Conservation (phyloP, 2,888 invertebrate genomes). For the Selenia dentaria region DNA sequence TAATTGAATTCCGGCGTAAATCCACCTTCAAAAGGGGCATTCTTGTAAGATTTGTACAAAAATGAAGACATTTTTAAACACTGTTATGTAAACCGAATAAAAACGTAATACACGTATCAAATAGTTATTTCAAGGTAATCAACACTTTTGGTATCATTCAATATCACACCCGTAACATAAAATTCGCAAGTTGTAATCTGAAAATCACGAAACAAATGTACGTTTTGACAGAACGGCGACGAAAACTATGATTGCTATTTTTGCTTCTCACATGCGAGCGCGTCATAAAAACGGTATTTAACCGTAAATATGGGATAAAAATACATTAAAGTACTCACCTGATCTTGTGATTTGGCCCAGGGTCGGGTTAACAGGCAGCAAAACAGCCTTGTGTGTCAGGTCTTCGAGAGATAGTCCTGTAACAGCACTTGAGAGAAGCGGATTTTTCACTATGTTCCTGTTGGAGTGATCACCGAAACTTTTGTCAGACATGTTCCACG, state of each 20-base stretch:
- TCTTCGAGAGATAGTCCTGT: constrained; percentile 89
- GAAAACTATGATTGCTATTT: constrained; percentile 43
- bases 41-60: constrained; percentile 69
- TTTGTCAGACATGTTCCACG: constrained; percentile 71
- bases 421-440: constrained; percentile 89
- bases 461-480: constrained; percentile 74
- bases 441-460: constrained; percentile 84
- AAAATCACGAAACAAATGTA: constrained; percentile 30
- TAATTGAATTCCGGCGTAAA: constrained; percentile 60
- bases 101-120: not conserved
- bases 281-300: constrained; percentile 53
- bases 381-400: constrained; percentile 88
- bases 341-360: constrained; percentile 65
- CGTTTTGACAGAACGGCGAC: constrained; percentile 48
- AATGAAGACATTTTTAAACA: constrained; percentile 56
- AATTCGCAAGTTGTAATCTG: constrained; percentile 23
- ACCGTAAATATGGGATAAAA: constrained; percentile 53
- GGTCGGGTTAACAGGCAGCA: constrained; percentile 86
- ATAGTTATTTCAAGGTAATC: constrained; percentile 2
- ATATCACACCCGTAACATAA: constrained; percentile 23
- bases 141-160: constrained; percentile 6
- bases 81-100: constrained; percentile 26
- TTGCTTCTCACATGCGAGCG: constrained; percentile 42
- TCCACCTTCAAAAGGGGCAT: constrained; percentile 65
- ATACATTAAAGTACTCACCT: constrained; percentile 73